phyloP scores from a whole-genome alignment of 2,113 vertebrate genomes.

The Gallinago jamesoni region DNA sequence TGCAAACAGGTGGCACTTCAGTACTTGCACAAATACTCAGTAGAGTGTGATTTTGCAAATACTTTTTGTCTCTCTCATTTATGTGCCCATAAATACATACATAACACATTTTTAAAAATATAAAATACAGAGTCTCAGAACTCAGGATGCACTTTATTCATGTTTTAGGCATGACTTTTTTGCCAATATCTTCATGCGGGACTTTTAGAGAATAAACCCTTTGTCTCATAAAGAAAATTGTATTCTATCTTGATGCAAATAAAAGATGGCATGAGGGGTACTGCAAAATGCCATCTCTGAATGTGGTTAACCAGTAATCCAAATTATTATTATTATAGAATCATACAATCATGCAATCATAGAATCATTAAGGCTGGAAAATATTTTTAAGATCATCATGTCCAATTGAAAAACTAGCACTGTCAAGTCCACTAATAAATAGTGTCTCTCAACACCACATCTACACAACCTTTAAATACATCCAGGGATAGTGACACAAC shows the following conservation, averaged over 20 bases:
- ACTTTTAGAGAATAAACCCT: not conserved
- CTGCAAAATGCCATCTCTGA: not conserved
- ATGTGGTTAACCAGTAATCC: not conserved
- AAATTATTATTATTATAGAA: not conserved
- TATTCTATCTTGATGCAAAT: not conserved
- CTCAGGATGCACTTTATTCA: not conserved
- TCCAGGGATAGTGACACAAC: not conserved
- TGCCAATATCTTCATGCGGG: not conserved
- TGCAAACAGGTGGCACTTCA: not conserved
- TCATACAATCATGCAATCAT: not conserved
- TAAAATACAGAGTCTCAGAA: not conserved
- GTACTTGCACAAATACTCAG: not conserved
- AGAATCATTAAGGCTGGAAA: not conserved
- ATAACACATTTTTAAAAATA: not conserved
- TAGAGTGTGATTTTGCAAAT: not conserved
- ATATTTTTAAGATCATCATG: not conserved
- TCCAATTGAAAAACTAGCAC: not conserved
- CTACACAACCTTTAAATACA: fast-evolving
- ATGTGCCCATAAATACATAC: not conserved
- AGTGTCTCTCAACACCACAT: too few species aligned
- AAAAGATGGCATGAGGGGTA: not conserved
- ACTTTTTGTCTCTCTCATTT: not conserved
- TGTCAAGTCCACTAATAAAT: fast-evolving
- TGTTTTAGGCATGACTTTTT: not conserved
- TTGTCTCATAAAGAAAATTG: not conserved